Base-by-base conservation (phyloP, 1,140 invertebrate genomes). In the Leptonema lineaticorne region DNA sequence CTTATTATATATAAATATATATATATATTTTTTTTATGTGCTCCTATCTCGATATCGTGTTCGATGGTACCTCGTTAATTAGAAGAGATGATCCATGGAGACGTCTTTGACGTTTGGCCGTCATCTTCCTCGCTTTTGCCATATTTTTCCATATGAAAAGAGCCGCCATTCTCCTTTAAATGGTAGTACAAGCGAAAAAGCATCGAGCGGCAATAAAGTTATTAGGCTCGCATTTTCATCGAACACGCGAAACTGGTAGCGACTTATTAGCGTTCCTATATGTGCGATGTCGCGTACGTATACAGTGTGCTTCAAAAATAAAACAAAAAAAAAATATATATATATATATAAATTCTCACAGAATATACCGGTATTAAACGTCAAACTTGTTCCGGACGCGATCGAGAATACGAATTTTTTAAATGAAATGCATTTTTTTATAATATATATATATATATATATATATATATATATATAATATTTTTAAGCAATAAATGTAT, bases 171-270 rank as follows among this genome's bases (percentile, higher is more conserved):
- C 33, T 8, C 26, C 66, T 58, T 14, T 45, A 24, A 68, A 68
- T 60, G 66, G 66, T 60, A 60, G 41, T 48, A 59, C 57, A 29
- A 11, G 33, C 58, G 45, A 28, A 30, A 29, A 33, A 60, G 58
- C 20, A 8, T 56, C 56, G 14, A 33, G 26, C 16, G 26, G 56
- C 37, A 41, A 68, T 68, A 30, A 57, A 68, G 66, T 68, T 68
- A 68, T 68, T 68, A 62, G 66, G 64, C 53, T n/a, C n/a, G n/a
- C n/a, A n/a, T n/a, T n/a, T n/a, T n/a, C n/a, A 67, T 27, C 37
- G 22, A 20, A 29, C 56, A 24, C 28, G 28, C 20, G 29, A 57
- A 30, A 53, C 9, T 11, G 5, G 46, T n/a, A 37, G 45, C 59
- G 2, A 41, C 37, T 41, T 41, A 2, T 41, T 41, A 41, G 37